Percentiles rank a stretch among this genome's conserved stretches.
phyloP scores from a whole-genome alignment of 2,797 vertebrate genomes.

The Lophotriccus pileatus region DNA sequence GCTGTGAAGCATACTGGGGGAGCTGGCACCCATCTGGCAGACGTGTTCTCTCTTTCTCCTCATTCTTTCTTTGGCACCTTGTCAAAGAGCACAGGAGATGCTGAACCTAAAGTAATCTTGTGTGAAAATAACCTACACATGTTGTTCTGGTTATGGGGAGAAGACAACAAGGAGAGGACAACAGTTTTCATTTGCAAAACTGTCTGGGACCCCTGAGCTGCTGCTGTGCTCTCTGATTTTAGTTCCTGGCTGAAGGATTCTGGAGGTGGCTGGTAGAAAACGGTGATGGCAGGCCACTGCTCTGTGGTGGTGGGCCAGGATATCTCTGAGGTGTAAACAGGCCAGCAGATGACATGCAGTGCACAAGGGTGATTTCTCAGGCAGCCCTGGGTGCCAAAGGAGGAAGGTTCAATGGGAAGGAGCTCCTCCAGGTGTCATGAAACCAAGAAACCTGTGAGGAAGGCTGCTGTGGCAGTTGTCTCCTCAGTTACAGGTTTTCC shows the following conservation, averaged over 20 bases:
- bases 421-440: neutral
- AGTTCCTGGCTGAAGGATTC: neutral
- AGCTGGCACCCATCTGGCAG: constrained; percentile 7
- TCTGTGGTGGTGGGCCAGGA: neutral
- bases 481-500: neutral
- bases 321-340: neutral
- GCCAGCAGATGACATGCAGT: neutral
- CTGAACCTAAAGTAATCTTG: neutral
- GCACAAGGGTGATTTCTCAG: neutral
- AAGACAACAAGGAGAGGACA: neutral
- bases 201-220: accelerated
- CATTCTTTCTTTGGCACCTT: neutral
- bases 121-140: neutral
- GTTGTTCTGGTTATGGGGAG: neutral
- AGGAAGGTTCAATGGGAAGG: neutral
- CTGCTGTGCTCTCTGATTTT: neutral
- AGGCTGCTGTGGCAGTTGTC: neutral
- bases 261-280: neutral
- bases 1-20: neutral
- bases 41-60: neutral
- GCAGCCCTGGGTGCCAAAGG: neutral
- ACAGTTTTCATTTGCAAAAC: neutral
- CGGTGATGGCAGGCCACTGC: neutral
- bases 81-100: neutral
- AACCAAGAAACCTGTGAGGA: neutral